Evolutionary conservation across 2,797 vertebrate genomes (phyloP).

Genomic region (Microhierax caerulescens): DNA sequence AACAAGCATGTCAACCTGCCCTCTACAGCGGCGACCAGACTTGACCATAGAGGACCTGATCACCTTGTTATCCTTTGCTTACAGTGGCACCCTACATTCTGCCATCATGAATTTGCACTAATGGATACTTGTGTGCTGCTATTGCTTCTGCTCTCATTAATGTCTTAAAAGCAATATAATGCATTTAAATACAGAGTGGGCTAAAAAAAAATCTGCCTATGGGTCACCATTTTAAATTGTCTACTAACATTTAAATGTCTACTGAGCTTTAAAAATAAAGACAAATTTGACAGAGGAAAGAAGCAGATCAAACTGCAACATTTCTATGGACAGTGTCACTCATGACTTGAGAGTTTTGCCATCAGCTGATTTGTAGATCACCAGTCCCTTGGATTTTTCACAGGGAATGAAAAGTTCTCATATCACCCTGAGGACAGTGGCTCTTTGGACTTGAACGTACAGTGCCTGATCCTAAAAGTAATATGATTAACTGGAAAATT

Average conservation of each 20-base stretch:
- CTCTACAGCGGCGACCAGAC: fast-evolving
- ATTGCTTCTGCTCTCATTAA: background rate
- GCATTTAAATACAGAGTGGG: background rate
- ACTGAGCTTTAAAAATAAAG: background rate
- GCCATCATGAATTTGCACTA: background rate
- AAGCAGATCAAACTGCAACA: background rate
- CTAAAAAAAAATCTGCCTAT: background rate
- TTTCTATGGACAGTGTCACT: background rate
- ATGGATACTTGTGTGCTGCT: background rate
- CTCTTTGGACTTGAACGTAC: background rate
- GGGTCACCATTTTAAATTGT: background rate
- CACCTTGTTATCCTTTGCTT: background rate
- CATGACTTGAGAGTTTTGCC: background rate
- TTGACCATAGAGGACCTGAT: background rate
- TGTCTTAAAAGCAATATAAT: background rate
- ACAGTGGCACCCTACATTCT: background rate
- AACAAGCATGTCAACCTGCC: background rate
- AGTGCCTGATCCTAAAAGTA: background rate
- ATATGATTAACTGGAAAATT: background rate
- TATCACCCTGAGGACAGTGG: background rate
- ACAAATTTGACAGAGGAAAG: background rate
- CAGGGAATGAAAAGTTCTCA: background rate
- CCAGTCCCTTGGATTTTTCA: background rate
- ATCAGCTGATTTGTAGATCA: background rate
- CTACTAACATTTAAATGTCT: background rate